Evolutionary conservation across 2,113 vertebrate genomes (phyloP).

Genomic region (Micromys minutus): DNA sequence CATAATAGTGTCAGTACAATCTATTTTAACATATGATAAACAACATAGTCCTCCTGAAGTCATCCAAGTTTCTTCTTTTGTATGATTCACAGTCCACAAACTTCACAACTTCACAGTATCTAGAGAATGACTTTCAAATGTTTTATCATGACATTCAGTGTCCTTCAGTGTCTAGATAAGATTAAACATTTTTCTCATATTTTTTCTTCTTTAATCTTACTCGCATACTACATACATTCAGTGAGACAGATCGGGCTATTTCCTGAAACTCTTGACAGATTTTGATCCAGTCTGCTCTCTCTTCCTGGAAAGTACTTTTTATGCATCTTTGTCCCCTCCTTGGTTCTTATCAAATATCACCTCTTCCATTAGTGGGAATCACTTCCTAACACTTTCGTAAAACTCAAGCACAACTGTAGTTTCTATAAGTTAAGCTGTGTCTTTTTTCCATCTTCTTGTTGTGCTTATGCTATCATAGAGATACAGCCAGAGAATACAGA

Average conservation of each 20-base stretch:
- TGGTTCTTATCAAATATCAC: neutral
- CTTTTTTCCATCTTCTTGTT: neutral
- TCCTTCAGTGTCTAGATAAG: slow-evolving; percentile 5
- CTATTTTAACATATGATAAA: neutral
- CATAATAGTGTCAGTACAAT: neutral
- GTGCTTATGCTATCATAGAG: neutral
- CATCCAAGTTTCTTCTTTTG: neutral
- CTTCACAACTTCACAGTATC: neutral
- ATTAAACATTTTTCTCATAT: neutral
- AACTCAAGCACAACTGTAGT: neutral
- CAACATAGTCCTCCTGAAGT: neutral
- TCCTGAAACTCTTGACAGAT: neutral
- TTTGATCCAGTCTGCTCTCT: neutral
- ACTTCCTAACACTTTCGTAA: neutral
- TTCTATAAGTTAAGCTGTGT: neutral
- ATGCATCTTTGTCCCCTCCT: neutral
- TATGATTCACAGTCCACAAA: slow-evolving; percentile 35
- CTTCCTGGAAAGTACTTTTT: neutral
- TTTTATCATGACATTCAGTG: neutral
- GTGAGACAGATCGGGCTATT: neutral
- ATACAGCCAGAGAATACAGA: too few species aligned
- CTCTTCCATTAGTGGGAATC: neutral
- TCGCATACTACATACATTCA: neutral
- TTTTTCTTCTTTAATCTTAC: slow-evolving; percentile 4
- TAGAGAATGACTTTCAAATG: slow-evolving; percentile 40